Base-by-base conservation (phyloP, 23 tunicate species). In the Ciona savignyi region DNA sequence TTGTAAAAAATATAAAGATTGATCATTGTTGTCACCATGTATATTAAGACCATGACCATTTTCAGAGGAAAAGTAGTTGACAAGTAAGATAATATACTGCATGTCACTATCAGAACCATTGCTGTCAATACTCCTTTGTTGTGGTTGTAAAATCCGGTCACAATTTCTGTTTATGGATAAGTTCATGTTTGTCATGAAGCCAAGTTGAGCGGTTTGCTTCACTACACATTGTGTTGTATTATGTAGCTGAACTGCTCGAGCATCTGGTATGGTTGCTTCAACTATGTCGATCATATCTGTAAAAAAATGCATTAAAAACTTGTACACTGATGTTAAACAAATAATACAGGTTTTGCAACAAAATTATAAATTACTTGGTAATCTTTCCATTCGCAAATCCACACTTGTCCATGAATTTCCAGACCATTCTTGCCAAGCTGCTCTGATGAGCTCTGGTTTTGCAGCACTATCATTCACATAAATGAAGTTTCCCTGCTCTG, bases 391-490 rank as follows among this genome's bases (percentile, higher is more conserved):
- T 25, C 26, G 31, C 24, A 72, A 62, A n/a, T 62, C 69, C n/a
- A 74, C 25, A 23, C 30, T 60, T 4, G 3, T 62, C 68, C 68
- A 74, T 20, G 35, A 19, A 15, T 27, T 1, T 3, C 72, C 81
- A 24, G 24, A 35, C 81, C 72, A 34, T 1, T 29, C 24, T 23
- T 34, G 30, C 81, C 81, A 77, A 29, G 35, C 25, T 42, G 31
- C 63, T 2, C 29, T 66, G 32, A 34, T 29, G 2, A 29, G 30
- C 34, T 34, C 21, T 25, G 78, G 78, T 4, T n/a, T 26, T 1
- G 32, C 34, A 9, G 85, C 27, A 62, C 78, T 81, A 70, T 81
- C 85, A 33, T 80, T 80, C 23, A 51, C 27, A 32, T 80, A 72
- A 67, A 80, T 24, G 75, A 70, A 80, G 29, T 1, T 34, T 27